phyloP scores from a whole-genome alignment of 2,888 invertebrate species.

The Gerris lacustris region DNA sequence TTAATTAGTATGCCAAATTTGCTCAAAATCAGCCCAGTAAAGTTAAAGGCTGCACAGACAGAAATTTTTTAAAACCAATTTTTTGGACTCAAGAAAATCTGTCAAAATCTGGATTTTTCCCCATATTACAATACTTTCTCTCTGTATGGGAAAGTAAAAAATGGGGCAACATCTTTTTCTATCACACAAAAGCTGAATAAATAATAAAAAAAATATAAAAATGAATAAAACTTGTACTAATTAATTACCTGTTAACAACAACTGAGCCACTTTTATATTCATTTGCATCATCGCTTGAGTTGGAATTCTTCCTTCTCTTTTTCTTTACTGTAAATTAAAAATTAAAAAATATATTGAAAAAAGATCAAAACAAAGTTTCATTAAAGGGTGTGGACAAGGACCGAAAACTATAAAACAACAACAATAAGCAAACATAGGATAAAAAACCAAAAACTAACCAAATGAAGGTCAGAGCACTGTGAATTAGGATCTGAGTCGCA shows the following conservation, averaged over 20 bases:
- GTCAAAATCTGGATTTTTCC: neutral
- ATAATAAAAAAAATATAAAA: neutral
- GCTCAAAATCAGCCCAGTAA: too few relatives aligned
- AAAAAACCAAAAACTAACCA: too few relatives aligned
- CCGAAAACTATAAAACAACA: too few relatives aligned
- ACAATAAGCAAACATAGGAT: too few relatives aligned
- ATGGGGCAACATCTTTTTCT: neutral
- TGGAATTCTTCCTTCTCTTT: neutral
- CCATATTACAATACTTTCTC: neutral
- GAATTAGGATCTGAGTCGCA: too few relatives aligned
- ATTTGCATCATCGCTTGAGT: neutral
- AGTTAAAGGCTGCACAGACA: neutral
- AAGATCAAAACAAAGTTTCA: too few relatives aligned
- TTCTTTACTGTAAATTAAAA: conserved; percentile 1
- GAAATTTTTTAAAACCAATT: neutral
- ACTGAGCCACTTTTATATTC: neutral
- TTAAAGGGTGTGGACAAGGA: too few relatives aligned
- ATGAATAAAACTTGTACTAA: neutral
- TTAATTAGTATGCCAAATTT: neutral
- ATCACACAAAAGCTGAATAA: neutral
- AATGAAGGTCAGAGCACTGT: too few relatives aligned
- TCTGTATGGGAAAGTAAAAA: neutral
- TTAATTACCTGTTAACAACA: conserved; percentile 1
- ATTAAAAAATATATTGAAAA: neutral
- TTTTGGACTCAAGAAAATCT: neutral